Evolutionary conservation across 2,797 vertebrate species (phyloP).

Genomic region (Philypnodon macrostomus): DNA sequence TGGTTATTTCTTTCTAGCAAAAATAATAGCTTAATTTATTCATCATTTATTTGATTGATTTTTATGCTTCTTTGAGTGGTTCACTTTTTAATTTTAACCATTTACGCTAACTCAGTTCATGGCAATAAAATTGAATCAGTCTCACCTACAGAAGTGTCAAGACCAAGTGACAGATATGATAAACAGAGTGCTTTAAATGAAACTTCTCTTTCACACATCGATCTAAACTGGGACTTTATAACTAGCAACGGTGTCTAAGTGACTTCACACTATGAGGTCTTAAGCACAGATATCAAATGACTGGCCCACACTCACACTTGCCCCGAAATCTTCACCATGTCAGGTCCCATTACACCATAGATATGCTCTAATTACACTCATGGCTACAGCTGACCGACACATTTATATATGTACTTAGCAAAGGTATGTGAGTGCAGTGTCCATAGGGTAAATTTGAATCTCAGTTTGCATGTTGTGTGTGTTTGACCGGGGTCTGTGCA

Average conservation of each 20-base stretch:
- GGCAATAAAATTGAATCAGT: too few species aligned
- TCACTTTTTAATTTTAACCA: too few species aligned
- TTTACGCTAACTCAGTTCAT: too few species aligned
- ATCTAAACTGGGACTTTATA: conserved; percentile 11
- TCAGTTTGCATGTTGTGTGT: conserved; percentile 24
- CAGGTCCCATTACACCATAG: conserved; percentile 29
- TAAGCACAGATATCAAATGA: conserved; percentile 29
- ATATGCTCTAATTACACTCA: conserved; percentile 39
- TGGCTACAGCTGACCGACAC: conserved; percentile 22
- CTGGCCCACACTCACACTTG: conserved; percentile 10
- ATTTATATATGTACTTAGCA: conserved; percentile 7
- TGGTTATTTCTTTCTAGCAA: too few species aligned
- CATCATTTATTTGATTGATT: too few species aligned
- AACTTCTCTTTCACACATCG: not conserved
- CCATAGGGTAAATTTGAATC: conserved; percentile 33
- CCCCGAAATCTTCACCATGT: conserved; percentile 25
- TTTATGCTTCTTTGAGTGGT: too few species aligned
- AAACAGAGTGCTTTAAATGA: conserved; percentile 2
- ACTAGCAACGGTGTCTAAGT: conserved; percentile 13
- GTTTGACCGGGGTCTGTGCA: conserved; percentile 7
- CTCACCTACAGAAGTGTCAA: not conserved
- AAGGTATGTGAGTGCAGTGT: conserved; percentile 26
- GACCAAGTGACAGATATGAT: conserved; percentile 6
- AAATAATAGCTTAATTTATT: too few species aligned
- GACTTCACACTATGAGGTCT: conserved; percentile 26